A percentile compares a stretch with the other conserved stretches of the same genome.
These are phyloP conservation scores for Tenualosa ilisha DNA, from an alignment of 2,797 vertebrate genomes.

Conservation along the genomic window DNA sequence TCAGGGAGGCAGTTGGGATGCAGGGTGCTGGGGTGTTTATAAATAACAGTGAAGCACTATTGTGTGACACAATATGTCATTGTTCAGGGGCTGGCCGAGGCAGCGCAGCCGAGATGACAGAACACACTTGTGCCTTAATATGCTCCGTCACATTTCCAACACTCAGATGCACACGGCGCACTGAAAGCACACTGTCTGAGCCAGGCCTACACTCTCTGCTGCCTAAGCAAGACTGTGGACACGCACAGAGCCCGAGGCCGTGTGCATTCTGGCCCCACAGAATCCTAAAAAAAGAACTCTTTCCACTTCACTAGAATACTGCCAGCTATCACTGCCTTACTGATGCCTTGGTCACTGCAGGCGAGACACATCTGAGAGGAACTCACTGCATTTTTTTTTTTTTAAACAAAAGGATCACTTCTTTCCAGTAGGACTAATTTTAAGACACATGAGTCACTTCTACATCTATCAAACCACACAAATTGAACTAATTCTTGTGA, in stretches of 20 bases:
- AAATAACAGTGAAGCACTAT: slow-evolving; percentile 71
- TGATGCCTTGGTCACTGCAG: background rate
- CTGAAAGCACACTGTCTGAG: slow-evolving; percentile 36
- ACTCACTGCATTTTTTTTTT: background rate
- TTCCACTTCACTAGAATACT: slow-evolving; percentile 19
- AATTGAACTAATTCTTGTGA: background rate
- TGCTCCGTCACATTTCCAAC: slow-evolving; percentile 48
- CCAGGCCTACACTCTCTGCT: slow-evolving; percentile 29
- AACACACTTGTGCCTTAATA: slow-evolving; percentile 56
- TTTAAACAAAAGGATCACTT: background rate
- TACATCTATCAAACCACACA: background rate
- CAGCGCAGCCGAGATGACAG: slow-evolving; percentile 56
- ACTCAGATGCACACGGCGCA: slow-evolving; percentile 31
- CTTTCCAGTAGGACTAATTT: slow-evolving; percentile 11
- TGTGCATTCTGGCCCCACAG: slow-evolving; percentile 5
- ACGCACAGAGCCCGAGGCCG: background rate
- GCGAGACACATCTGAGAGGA: background rate
- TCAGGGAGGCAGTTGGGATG: slow-evolving; percentile 56
- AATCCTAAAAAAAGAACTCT: slow-evolving; percentile 22
- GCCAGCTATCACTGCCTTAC: background rate
- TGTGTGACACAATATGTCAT: slow-evolving; percentile 68
- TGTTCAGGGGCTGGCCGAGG: slow-evolving; percentile 53
- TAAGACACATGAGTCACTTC: background rate
- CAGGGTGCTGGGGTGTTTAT: slow-evolving; percentile 54
- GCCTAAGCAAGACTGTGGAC: background rate